A percentile compares a stretch with the other conserved stretches of the same genome.
Evolutionary conservation across 2,113 vertebrate species (phyloP).

Genomic region (Phalacrocorax aristotelis): DNA sequence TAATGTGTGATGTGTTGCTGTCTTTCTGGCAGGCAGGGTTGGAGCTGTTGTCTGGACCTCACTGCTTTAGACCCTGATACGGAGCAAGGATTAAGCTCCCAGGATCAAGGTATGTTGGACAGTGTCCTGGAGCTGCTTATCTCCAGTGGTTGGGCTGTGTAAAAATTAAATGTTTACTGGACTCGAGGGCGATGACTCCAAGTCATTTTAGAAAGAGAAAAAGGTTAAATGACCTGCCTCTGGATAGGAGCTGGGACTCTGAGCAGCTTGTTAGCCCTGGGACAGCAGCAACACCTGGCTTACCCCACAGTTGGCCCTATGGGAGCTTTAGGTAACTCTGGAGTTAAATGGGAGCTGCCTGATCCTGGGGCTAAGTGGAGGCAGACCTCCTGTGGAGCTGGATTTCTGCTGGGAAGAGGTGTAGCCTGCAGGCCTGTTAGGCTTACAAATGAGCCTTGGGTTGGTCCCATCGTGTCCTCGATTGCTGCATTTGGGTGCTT

Average conservation of each 20-base stretch:
- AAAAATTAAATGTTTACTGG: background rate
- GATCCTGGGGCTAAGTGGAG: background rate
- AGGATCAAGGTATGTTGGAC: background rate
- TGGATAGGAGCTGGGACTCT: background rate
- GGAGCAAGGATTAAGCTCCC: background rate
- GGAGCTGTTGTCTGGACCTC: background rate
- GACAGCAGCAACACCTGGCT: background rate
- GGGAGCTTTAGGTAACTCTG: background rate
- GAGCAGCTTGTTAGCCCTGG: background rate
- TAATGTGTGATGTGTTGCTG: background rate
- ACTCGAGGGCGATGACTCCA: background rate
- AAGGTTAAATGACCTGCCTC: background rate
- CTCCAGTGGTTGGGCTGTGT: accelerated
- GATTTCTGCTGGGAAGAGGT: background rate
- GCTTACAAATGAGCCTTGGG: background rate
- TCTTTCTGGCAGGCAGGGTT: background rate
- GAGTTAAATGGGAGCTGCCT: background rate
- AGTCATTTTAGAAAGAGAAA: background rate
- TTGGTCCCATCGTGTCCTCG: background rate
- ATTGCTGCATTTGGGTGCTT: background rate
- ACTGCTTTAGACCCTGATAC: background rate
- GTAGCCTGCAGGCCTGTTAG: background rate
- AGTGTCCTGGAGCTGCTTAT: background rate
- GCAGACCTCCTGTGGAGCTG: background rate
- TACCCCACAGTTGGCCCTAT: accelerated